Conservation (phyloP, 2,113 vertebrate genomes). For the Poicephalus meyeri region DNA sequence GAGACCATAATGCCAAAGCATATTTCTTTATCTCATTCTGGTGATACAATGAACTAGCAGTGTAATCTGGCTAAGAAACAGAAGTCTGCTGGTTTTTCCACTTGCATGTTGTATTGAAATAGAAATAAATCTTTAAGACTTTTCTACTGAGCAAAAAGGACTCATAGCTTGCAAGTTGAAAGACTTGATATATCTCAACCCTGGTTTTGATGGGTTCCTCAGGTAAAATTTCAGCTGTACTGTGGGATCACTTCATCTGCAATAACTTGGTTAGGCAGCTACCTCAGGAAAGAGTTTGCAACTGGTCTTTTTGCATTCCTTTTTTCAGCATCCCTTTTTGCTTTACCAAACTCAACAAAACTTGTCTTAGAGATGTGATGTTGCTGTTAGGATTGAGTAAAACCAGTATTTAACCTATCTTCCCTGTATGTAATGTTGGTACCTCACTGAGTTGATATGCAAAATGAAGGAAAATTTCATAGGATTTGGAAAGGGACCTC, state of each 20-base stretch:
- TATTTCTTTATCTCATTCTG: not conserved
- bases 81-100: not conserved
- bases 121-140: not conserved
- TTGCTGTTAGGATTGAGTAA: not conserved
- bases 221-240: not conserved
- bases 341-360: not conserved
- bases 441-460: not conserved
- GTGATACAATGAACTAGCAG: not conserved
- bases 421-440: not conserved
- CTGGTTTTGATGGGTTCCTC: not conserved
- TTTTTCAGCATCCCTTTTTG: not conserved
- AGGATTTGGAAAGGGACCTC: not conserved
- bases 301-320: not conserved
- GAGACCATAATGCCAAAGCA: accelerated
- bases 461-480: not conserved
- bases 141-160: not conserved
- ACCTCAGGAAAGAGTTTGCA: not conserved
- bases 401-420: not conserved
- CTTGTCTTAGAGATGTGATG: not conserved
- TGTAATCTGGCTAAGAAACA: not conserved
- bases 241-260: not conserved
- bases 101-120: not conserved
- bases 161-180: not conserved
- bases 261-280: not conserved
- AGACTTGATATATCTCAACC: not conserved